These are phyloP conservation scores for Drosophila paracracens DNA, from an alignment of 2,888 invertebrate species.

Conservation along the genomic window DNA sequence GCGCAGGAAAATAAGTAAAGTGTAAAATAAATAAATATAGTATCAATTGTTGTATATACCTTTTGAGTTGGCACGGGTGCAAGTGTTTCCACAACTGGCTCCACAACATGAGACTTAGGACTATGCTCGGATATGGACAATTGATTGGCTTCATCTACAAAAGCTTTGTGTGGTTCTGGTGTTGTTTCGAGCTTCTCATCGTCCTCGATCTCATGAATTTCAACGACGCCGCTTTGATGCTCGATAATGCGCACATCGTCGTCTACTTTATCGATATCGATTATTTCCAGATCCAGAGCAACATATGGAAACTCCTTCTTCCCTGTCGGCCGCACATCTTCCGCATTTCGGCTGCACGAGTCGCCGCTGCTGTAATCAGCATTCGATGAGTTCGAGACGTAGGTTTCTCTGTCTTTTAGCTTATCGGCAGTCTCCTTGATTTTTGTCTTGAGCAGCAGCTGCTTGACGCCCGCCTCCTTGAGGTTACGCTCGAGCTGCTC, in stretches of 20 bases:
- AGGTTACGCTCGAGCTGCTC: slow-evolving; percentile 83
- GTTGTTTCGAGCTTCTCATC: slow-evolving; percentile 60
- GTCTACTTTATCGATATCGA: slow-evolving; percentile 80
- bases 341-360: slow-evolving; percentile 35
- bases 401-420: slow-evolving; percentile 70
- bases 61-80: slow-evolving; percentile 6
- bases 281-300: slow-evolving; percentile 62
- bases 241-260: slow-evolving; percentile 81
- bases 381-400: slow-evolving; percentile 55
- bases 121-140: slow-evolving; percentile 26
- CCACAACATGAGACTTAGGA: slow-evolving; percentile 15
- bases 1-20: neutral
- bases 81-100: neutral
- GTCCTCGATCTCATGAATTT: slow-evolving; percentile 73
- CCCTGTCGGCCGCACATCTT: slow-evolving; percentile 28
- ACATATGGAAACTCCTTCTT: slow-evolving; percentile 9
- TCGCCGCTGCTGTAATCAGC: slow-evolving; percentile 59
- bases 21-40: no score
- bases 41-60: slow-evolving; percentile 17
- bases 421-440: slow-evolving; percentile 81
- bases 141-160: slow-evolving; percentile 13
- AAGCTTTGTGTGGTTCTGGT: neutral
- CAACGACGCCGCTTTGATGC: slow-evolving; percentile 70
- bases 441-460: slow-evolving; percentile 84
- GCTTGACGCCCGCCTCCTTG: slow-evolving; percentile 84